Percentiles rank a stretch among this genome's conserved stretches.
These are phyloP conservation scores for Dufourea novaeangliae DNA, from an alignment of 1,140 invertebrate genomes.

Conservation along the genomic window DNA sequence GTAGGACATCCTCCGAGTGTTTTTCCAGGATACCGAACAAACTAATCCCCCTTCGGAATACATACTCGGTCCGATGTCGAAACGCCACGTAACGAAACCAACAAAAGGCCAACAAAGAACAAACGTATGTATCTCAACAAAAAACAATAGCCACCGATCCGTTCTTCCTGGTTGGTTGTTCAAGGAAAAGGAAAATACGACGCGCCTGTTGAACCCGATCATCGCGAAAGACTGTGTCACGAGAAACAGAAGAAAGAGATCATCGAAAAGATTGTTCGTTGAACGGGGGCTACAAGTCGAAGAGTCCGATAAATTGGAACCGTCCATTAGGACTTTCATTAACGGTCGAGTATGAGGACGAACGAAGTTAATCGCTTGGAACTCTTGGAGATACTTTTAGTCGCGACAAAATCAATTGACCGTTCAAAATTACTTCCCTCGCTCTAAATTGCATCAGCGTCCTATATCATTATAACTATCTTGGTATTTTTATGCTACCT, in stretches of 20 bases:
- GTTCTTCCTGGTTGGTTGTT: background rate
- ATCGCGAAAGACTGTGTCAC: background rate
- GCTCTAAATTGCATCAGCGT: background rate
- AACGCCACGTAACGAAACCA: conserved; percentile 12
- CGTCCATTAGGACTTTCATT: background rate
- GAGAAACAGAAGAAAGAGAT: background rate
- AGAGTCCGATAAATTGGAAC: conserved; percentile 2
- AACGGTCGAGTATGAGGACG: background rate
- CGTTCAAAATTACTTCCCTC: background rate
- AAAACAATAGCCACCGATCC: conserved; percentile 7
- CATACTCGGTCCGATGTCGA: background rate
- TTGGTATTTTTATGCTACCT: too few species aligned
- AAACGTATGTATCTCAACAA: conserved; percentile 23
- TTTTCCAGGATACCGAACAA: background rate
- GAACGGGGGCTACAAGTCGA: too few species aligned
- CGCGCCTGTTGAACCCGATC: background rate
- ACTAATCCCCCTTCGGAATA: background rate
- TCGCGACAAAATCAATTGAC: background rate
- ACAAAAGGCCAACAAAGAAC: conserved; percentile 29
- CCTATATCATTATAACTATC: background rate
- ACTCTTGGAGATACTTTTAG: background rate
- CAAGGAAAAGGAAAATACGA: background rate
- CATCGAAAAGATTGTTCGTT: background rate
- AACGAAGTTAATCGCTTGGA: background rate
- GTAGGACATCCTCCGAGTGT: background rate